Percentiles rank a stretch among this genome's conserved stretches.
phyloP scores from a whole-genome alignment of 2,888 invertebrate genomes.

The Oscheius sp. region DNA sequence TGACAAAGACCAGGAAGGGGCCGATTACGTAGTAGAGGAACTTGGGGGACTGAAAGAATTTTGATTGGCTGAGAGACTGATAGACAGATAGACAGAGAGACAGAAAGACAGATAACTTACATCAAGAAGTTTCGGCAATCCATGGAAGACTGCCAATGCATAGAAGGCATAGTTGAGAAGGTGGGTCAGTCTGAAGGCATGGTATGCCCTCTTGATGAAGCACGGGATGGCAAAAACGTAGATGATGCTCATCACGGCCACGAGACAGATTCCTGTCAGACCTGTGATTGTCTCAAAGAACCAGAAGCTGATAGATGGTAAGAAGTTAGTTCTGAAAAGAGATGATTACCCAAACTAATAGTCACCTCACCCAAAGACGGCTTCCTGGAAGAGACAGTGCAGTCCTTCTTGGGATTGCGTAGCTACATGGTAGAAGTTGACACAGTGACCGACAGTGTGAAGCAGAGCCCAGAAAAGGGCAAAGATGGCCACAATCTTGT shows the following conservation, averaged over 20 bases:
- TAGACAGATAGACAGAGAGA: background rate
- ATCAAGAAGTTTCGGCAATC: slow-evolving; percentile 89
- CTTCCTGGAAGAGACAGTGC: slow-evolving; percentile 90
- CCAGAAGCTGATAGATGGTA: slow-evolving; percentile 94
- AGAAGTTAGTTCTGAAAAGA: slow-evolving; percentile 82
- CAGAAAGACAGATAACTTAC: slow-evolving; percentile 75
- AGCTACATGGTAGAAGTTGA: slow-evolving; percentile 96
- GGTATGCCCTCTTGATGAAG: slow-evolving; percentile 85
- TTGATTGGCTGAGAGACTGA: background rate
- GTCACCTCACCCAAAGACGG: slow-evolving; percentile 80
- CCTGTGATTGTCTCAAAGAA: slow-evolving; percentile 87
- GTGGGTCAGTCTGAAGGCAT: slow-evolving; percentile 82
- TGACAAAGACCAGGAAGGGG: slow-evolving; percentile 87
- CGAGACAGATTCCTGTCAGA: slow-evolving; percentile 76
- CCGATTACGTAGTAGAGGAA: slow-evolving; percentile 95
- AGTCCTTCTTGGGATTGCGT: slow-evolving; percentile 93
- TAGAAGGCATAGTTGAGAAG: slow-evolving; percentile 88
- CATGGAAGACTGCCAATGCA: slow-evolving; percentile 87
- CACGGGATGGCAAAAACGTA: slow-evolving; percentile 95
- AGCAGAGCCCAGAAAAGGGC: slow-evolving; percentile 90
- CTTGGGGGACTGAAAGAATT: slow-evolving; percentile 78
- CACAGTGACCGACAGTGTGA: slow-evolving; percentile 92
- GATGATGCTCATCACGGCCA: slow-evolving; percentile 89
- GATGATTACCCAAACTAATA: background rate
- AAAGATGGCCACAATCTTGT: slow-evolving; percentile 94